Evolutionary conservation across 1,140 invertebrate genomes (phyloP).

Genomic region (Vanessa atalanta): DNA sequence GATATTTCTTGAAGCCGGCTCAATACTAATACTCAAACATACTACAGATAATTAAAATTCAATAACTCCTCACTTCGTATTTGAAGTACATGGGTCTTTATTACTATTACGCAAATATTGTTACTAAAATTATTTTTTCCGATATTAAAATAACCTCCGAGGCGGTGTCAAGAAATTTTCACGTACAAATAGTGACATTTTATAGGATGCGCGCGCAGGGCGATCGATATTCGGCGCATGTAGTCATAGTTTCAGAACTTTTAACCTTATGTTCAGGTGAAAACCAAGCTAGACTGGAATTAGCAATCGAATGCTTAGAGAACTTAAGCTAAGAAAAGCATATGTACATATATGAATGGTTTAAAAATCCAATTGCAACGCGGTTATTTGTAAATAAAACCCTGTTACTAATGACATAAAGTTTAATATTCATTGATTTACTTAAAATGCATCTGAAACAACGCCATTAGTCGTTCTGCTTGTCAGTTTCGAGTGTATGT

Average conservation of each 20-base stretch:
- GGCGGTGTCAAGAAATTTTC: constrained; percentile 49
- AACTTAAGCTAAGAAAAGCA: too few species aligned
- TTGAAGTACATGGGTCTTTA: neutral
- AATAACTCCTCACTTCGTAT: neutral
- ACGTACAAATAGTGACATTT: constrained; percentile 48
- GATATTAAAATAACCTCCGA: constrained; percentile 43
- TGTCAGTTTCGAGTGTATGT: too few species aligned
- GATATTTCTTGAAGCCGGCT: neutral
- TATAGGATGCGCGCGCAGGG: constrained; percentile 56
- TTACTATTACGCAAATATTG: neutral
- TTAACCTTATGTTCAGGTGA: constrained; percentile 13
- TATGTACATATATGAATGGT: too few species aligned
- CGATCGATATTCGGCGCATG: constrained; percentile 46
- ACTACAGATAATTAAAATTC: neutral
- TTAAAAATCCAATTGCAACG: too few species aligned
- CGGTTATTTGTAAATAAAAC: too few species aligned
- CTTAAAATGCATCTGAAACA: too few species aligned
- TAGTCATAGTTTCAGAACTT: constrained; percentile 17
- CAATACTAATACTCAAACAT: neutral
- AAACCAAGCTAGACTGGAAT: too few species aligned
- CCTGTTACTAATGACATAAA: too few species aligned
- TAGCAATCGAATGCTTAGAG: too few species aligned
- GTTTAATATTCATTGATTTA: too few species aligned
- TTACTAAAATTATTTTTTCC: neutral
- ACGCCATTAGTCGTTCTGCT: too few species aligned